Conservation (phyloP, 2,888 invertebrate genomes). For the Hyalella azteca region DNA sequence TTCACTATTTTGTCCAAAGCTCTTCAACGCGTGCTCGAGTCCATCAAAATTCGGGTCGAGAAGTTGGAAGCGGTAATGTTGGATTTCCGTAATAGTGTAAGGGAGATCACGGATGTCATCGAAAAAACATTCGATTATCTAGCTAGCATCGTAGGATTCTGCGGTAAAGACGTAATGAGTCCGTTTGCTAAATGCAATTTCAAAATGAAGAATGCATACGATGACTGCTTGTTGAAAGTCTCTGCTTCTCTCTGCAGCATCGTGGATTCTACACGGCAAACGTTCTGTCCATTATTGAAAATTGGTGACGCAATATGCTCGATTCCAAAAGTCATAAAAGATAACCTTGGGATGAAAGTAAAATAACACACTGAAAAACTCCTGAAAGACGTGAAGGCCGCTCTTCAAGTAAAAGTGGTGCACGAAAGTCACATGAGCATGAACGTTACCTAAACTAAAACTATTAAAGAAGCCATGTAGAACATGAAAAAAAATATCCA, state of each 20-base stretch:
- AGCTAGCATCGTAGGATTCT: not conserved
- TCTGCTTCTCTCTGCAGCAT: not conserved
- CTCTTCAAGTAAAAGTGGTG: slow-evolving; percentile 23
- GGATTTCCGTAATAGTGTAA: not conserved
- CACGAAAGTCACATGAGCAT: slow-evolving; percentile 1
- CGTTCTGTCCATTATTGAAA: slow-evolving; percentile 1
- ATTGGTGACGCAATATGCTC: slow-evolving; percentile 20
- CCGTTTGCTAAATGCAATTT: slow-evolving; percentile 22
- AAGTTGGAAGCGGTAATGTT: slow-evolving; percentile 1
- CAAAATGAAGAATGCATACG: not conserved
- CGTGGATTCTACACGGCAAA: not conserved
- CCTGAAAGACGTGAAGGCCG: not conserved
- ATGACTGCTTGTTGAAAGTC: not conserved
- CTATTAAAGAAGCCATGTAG: not conserved
- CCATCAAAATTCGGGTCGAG: slow-evolving; percentile 1
- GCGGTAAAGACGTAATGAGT: slow-evolving; percentile 30
- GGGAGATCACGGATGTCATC: slow-evolving; percentile 8
- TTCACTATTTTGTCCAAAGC: slow-evolving; percentile 10
- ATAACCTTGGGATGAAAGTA: not conserved
- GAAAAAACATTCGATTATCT: not conserved
- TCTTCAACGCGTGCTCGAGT: slow-evolving; percentile 2
- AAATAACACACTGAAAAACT: not conserved
- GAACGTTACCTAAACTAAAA: slow-evolving; percentile 11
- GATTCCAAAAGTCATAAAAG: slow-evolving; percentile 2
- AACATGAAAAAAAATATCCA: not conserved